phyloP scores from a whole-genome alignment of 2,888 invertebrate genomes.

The Carcina quercana region DNA sequence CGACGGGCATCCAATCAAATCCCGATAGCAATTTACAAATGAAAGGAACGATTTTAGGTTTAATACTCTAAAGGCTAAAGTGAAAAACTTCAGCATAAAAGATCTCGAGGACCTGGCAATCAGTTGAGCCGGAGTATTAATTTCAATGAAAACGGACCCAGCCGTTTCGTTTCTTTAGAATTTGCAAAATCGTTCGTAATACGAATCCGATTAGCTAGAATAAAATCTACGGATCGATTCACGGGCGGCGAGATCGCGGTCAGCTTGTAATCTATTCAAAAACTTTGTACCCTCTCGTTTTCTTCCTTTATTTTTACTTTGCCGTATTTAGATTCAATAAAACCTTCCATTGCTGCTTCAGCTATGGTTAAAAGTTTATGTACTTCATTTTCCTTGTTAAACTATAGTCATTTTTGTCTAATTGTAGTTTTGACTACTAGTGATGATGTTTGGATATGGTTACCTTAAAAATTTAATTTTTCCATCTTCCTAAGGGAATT shows the following conservation, averaged over 20 bases:
- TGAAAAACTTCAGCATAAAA: slow-evolving; percentile 16
- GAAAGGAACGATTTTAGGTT: no score
- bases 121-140: slow-evolving; percentile 39
- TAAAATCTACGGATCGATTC: slow-evolving; percentile 41
- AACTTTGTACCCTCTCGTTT: slow-evolving; percentile 27
- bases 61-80: no score
- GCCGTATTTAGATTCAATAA: slow-evolving; percentile 11
- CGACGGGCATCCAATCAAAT: no score
- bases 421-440: no score
- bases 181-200: slow-evolving; percentile 41
- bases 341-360: no score
- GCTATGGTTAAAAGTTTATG: no score
- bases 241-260: slow-evolving; percentile 27
- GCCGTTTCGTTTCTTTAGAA: slow-evolving; percentile 33
- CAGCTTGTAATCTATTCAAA: slow-evolving; percentile 36
- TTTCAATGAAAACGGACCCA: slow-evolving; percentile 32
- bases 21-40: no score
- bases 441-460: no score
- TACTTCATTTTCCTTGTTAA: no score
- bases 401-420: no score
- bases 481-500: no score
- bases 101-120: slow-evolving; percentile 29
- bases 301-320: slow-evolving; percentile 16
- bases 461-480: no score
- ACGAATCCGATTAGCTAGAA: slow-evolving; percentile 44